These are phyloP conservation scores for Byasa hedistus DNA, from an alignment of 2,888 invertebrate species.

Conservation along the genomic window DNA sequence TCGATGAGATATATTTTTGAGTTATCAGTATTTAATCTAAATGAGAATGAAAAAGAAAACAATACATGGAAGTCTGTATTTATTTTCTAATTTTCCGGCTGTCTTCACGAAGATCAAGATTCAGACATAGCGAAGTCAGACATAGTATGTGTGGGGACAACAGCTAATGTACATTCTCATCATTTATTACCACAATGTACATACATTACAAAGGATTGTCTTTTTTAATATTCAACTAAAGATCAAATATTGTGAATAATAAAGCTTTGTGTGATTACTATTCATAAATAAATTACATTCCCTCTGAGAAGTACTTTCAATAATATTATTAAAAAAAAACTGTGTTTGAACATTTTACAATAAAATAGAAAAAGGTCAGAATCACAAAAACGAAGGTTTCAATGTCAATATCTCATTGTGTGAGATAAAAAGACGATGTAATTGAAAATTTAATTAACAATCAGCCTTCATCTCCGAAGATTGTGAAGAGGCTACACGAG, in stretches of 20 bases:
- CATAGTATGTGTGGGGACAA: conserved; percentile 45
- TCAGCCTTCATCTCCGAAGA: neutral
- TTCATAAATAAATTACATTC: too few relatives aligned
- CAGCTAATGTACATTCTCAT: neutral
- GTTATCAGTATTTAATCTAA: neutral
- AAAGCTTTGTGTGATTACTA: too few relatives aligned
- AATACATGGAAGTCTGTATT: conserved; percentile 53
- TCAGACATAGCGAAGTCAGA: conserved; percentile 48
- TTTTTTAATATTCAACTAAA: neutral
- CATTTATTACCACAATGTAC: neutral
- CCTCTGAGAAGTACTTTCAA: too few relatives aligned
- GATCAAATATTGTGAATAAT: neutral
- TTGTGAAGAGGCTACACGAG: conserved; percentile 34
- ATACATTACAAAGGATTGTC: neutral
- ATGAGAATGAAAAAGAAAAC: conserved; percentile 9
- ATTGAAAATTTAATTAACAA: conserved; percentile 15
- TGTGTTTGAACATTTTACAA: too few relatives aligned
- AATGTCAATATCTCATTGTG: neutral
- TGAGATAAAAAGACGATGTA: neutral
- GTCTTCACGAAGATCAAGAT: conserved; percentile 66
- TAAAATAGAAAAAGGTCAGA: too few relatives aligned
- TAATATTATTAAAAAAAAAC: too few relatives aligned
- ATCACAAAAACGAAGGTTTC: neutral
- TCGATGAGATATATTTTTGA: neutral
- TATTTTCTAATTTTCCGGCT: conserved; percentile 78